Conservation (phyloP, 2,888 invertebrate genomes). For the Pemphredon lugubris region DNA sequence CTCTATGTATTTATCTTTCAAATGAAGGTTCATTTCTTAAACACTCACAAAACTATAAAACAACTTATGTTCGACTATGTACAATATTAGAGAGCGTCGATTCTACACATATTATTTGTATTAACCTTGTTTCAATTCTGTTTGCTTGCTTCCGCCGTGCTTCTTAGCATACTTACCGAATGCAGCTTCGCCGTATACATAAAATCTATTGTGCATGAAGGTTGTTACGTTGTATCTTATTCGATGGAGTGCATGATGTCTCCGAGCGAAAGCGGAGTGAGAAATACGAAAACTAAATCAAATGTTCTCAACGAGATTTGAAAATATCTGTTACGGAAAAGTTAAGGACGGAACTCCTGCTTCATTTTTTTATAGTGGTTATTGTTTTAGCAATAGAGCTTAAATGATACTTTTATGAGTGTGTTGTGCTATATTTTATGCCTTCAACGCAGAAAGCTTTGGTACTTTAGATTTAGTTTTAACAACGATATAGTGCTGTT, state of each 20-base stretch:
- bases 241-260: conserved; percentile 40
- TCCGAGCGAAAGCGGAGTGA: background rate
- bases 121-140: background rate
- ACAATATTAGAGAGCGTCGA: conserved; percentile 6
- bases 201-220: conserved; percentile 26
- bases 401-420: background rate
- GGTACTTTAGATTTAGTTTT: conserved; percentile 13
- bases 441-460: conserved; percentile 23
- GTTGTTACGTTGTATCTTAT: conserved; percentile 18
- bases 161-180: conserved; percentile 29
- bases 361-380: background rate
- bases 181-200: conserved; percentile 12
- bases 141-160: conserved; percentile 18
- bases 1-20: conserved; percentile 16
- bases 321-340: background rate
- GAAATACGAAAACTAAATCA: background rate
- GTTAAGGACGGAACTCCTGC: background rate
- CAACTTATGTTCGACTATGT: no score
- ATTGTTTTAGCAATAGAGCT: background rate
- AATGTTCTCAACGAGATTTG: background rate
- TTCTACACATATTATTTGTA: conserved; percentile 15
- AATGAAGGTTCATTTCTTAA: conserved; percentile 7
- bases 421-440: conserved; percentile 8
- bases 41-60: conserved; percentile 1
- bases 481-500: conserved; percentile 12